Conservation (phyloP, 2,113 vertebrate species). For the Caretta caretta region DNA sequence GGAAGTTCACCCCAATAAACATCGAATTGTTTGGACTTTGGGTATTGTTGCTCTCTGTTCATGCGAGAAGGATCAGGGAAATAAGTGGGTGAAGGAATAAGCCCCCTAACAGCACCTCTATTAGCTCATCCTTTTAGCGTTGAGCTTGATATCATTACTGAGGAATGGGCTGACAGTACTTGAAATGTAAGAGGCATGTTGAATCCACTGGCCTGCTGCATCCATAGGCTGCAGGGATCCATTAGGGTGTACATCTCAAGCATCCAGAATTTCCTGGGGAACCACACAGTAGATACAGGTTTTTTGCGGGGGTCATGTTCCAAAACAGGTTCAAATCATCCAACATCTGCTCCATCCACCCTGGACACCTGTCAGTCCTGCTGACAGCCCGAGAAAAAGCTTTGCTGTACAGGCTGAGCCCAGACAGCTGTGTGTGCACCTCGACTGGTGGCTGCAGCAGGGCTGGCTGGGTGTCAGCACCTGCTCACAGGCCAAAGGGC, state of each 20-base stretch:
- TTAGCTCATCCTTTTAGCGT: background rate
- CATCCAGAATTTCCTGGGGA: background rate
- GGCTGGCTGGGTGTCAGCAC: background rate
- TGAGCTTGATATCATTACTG: background rate
- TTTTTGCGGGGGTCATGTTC: background rate
- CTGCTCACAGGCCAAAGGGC: background rate
- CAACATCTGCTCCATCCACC: accelerated
- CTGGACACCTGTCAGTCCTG: background rate
- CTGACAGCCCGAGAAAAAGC: background rate
- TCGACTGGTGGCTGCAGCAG: background rate
- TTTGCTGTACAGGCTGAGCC: background rate
- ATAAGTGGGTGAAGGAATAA: too few species aligned
- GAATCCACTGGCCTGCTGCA: background rate
- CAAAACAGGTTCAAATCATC: accelerated
- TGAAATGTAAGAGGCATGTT: background rate
- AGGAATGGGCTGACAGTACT: background rate
- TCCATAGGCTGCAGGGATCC: accelerated
- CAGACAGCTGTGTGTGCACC: accelerated
- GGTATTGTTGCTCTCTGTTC: too few species aligned
- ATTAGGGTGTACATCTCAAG: background rate
- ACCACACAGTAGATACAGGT: background rate
- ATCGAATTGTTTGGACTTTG: too few species aligned
- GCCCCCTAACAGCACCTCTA: background rate
- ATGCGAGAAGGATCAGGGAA: too few species aligned
- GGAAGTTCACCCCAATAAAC: too few species aligned